Base-by-base conservation (phyloP, 2,888 invertebrate genomes). In the Lepidocyrtoides sp. region DNA sequence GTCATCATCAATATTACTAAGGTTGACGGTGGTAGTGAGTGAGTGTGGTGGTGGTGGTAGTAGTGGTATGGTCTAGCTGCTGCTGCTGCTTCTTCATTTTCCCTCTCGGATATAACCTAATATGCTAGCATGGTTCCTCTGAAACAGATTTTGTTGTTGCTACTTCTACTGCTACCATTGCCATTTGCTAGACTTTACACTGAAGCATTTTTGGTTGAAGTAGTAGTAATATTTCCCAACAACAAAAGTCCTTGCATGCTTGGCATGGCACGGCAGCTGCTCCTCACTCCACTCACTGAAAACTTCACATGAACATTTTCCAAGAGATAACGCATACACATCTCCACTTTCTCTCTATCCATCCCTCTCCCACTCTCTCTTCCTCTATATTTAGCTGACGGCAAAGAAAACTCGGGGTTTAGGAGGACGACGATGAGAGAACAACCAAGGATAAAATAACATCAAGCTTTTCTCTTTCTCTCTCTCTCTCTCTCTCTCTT, bases 261-360 rank as follows among this genome's bases (percentile, higher is more conserved):
- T 79, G 63, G 79, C 87, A 87, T 87, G 79, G 51, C 87, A 87
- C 87, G 79, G 87, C 87, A 87, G 87, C 79, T 87, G 87, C 79
- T 87, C 17, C 41, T 36, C 60, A 60, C 66, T 63, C 23, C 29
- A 26, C 75, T 29, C 32, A 5, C 29, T 5, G 32, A 41, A 77
- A 77, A 60, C 66, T 63, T 63, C 51, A 41, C 84, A 60, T 82
- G 69, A 84, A 66, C 69, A 77, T 77, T 75, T 86, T 85, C 75
- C 51, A 84, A 84, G 51, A 69, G 84, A 84, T 66, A 84, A 69
- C 69, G 51, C 84, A 84, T 48, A 79, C 54, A 79, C 79, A 79
- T 79, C 57, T 54, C 20, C 29, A 32, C 79, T 63, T 44, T 63
- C 63, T 44, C 82, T 32, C 48, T 48, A 17, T 36, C 69, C 41